Evolutionary conservation across 1,140 invertebrate genomes (phyloP).

Genomic region (Armadillidium nasatum): DNA sequence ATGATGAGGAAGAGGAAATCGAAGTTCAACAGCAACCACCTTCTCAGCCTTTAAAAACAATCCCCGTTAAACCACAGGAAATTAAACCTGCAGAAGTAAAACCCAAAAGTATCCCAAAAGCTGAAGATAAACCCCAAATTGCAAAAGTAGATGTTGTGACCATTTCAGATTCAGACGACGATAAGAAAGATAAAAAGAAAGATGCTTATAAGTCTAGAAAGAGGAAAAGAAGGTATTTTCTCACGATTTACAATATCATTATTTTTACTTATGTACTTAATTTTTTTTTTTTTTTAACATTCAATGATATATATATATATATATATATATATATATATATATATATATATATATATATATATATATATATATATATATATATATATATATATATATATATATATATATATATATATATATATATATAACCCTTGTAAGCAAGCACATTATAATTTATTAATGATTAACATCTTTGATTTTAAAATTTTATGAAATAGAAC

Average conservation of each 20-base stretch:
- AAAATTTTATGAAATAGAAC: neutral
- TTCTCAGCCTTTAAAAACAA: neutral
- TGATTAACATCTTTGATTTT: too few species aligned
- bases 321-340: too few species aligned
- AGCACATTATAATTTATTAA: neutral
- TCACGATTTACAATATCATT: too few species aligned
- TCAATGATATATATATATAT: too few species aligned
- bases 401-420: constrained; percentile 5
- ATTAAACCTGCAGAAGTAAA: neutral
- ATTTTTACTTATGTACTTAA: too few species aligned
- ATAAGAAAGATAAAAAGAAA: constrained; percentile 4
- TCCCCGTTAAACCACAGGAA: neutral
- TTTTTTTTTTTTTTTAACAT: too few species aligned
- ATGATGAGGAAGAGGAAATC: neutral
- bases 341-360: too few species aligned
- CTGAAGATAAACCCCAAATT: neutral
- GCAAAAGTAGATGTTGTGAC: neutral
- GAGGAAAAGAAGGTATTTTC: neutral
- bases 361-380: constrained; percentile 1
- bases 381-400: neutral
- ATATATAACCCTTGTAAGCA: constrained; percentile 6
- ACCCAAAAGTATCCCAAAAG: neutral
- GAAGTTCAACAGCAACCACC: too few species aligned
- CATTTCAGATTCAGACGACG: neutral
- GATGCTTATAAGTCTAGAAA: neutral